These are phyloP conservation scores for Channa striata DNA, from an alignment of 2,797 vertebrate genomes.

Conservation along the genomic window DNA sequence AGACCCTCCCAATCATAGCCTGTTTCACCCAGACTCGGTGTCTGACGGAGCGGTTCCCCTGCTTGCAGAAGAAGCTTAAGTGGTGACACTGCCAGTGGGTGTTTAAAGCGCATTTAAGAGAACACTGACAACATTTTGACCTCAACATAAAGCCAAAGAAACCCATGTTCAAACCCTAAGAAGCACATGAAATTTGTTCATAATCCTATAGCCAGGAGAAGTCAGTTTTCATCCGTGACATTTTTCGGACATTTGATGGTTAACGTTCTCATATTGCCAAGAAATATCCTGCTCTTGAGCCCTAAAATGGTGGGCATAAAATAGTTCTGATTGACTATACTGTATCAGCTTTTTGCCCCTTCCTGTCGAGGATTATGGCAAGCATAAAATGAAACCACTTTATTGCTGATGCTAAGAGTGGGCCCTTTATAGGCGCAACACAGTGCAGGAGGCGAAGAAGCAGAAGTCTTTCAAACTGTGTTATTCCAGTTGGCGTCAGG, in stretches of 20 bases:
- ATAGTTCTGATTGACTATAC: conserved; percentile 64
- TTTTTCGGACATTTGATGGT: conserved; percentile 33
- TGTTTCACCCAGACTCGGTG: conserved; percentile 54
- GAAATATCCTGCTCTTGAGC: conserved; percentile 57
- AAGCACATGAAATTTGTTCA: conserved; percentile 64
- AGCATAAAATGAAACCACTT: conserved; percentile 62
- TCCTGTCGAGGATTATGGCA: conserved; percentile 66
- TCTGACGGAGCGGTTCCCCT: conserved; percentile 69
- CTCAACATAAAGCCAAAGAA: conserved; percentile 64
- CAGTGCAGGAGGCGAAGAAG: conserved; percentile 25
- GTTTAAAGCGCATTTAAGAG: conserved; percentile 70
- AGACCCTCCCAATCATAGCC: conserved; percentile 57
- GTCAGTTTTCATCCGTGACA: conserved; percentile 38
- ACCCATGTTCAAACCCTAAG: conserved; percentile 58
- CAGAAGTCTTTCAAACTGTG: conserved; percentile 37
- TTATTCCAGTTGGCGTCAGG: conserved; percentile 51
- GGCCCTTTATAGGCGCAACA: conserved; percentile 34
- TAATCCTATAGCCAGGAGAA: conserved; percentile 60
- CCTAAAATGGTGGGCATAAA: conserved; percentile 57
- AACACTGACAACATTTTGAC: conserved; percentile 67
- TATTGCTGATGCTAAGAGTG: conserved; percentile 60
- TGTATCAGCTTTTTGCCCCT: conserved; percentile 57
- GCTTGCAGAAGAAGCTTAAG: conserved; percentile 77
- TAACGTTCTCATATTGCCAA: conserved; percentile 43
- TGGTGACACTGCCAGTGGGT: conserved; percentile 70